Evolutionary conservation across 2,113 vertebrate genomes (phyloP), one percentile per base, ranked within the genome.

Genomic region (Turdus rufiventris): DNA sequence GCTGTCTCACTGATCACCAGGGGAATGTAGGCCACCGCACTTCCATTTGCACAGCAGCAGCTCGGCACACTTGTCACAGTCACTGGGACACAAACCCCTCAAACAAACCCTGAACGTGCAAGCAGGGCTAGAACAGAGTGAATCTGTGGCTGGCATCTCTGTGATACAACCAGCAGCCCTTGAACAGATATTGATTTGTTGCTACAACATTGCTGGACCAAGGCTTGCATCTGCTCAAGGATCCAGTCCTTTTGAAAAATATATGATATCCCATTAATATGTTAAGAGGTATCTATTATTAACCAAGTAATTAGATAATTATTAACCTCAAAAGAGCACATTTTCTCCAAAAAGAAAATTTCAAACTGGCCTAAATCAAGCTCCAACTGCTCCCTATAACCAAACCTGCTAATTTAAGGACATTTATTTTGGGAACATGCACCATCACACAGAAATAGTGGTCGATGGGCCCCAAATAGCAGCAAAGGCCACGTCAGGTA

Each of bases 11-110:
- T 60, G 74, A 89, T 70, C 43, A 14, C 54, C 58, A 48, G 7
- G 70, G 79, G 85, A 86, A 96, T 77, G 56, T 90, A 93, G 93
- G 89, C 82, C 89, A 88, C 72, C 8, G 60, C 82, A 9, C 90
- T 83, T 90, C 92, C 75, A 67, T 74, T 54, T 80, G 78, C 85
- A 85, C 63, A 66, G 82, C 6, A 26, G 54, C 24, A 85, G 26
- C 78, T 51, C 43, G 38, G 66, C 36, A 50, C 24, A 62, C 56
- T 50, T 76, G 60, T 70, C 66, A 38, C 31, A 94, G 75, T 43
- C 85, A 77, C 72, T 18, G 33, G 63, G 63, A 71, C 51, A 77
- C 48, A 63, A 54, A 72, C 14, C 28, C 25, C 47, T 81, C 76
- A 63, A 12, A 80, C 20, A 74, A 91, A 60, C 26, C 43, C 63